A percentile compares a stretch with the other conserved stretches of the same genome.
Evolutionary conservation across 2,797 vertebrate genomes (phyloP).

Genomic region (Ctenochaetus hawaiiensis): DNA sequence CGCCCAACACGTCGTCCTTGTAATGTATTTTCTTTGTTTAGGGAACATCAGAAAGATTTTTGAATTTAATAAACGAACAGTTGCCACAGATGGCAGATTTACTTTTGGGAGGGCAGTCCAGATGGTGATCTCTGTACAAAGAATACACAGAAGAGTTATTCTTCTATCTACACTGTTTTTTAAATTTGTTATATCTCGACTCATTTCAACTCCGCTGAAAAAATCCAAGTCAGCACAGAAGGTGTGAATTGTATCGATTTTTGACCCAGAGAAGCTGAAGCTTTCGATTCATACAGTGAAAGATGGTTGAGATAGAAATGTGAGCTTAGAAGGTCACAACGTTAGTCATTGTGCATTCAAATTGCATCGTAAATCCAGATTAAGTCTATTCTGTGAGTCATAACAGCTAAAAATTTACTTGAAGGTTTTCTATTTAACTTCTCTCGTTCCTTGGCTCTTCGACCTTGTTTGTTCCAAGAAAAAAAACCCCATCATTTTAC

Average conservation of each 20-base stretch:
- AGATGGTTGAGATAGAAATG: conserved; percentile 17
- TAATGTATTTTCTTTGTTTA: conserved; percentile 65
- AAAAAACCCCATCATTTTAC: conserved; percentile 22
- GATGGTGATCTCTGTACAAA: conserved; percentile 68
- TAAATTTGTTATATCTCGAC: neutral
- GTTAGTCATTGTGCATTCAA: conserved; percentile 50
- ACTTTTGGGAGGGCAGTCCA: conserved; percentile 59
- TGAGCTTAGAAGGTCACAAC: conserved; percentile 36
- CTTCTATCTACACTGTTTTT: neutral
- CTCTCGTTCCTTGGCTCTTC: neutral
- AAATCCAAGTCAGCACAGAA: conserved; percentile 8
- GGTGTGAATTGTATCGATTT: conserved; percentile 8
- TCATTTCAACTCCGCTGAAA: conserved; percentile 16
- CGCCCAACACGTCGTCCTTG: conserved; percentile 54
- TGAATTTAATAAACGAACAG: conserved; percentile 62
- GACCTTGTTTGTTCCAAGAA: conserved; percentile 24
- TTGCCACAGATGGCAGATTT: conserved; percentile 70
- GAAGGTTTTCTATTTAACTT: conserved; percentile 12
- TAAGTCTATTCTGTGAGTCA: neutral
- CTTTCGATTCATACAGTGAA: conserved; percentile 31
- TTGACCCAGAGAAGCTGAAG: conserved; percentile 3
- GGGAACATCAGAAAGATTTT: conserved; percentile 44
- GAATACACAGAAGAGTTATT: conserved; percentile 42
- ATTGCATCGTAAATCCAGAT: conserved; percentile 12
- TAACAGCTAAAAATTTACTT: conserved; percentile 4